A percentile compares a stretch with the other conserved stretches of the same genome.
Conservation (phyloP, 2,888 invertebrate genomes). For the Digitonthophagus gazella region DNA sequence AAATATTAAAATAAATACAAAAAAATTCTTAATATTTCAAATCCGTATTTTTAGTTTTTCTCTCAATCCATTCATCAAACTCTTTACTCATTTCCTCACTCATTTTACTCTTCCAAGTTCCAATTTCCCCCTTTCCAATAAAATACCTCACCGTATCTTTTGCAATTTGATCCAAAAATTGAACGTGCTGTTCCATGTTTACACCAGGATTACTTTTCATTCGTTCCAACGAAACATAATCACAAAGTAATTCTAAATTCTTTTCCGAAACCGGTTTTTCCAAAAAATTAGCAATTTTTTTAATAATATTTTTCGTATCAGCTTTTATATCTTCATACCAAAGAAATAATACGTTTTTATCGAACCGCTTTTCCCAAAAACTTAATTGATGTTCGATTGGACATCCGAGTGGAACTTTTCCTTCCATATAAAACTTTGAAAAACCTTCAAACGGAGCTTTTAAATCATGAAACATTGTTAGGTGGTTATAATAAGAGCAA, state of each 20-base stretch:
- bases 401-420: constrained; percentile 63
- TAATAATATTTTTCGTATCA: constrained; percentile 60
- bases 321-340: constrained; percentile 81
- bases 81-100: constrained; percentile 65
- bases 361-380: constrained; percentile 69
- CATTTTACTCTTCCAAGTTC: constrained; percentile 59
- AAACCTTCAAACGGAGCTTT: constrained; percentile 67
- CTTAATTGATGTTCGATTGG: constrained; percentile 63
- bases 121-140: constrained; percentile 54
- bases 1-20: constrained; percentile 20
- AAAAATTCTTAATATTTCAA: constrained; percentile 29
- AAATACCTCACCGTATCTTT: constrained; percentile 43
- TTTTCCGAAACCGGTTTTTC: constrained; percentile 64
- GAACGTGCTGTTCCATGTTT: constrained; percentile 49
- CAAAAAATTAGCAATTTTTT: constrained; percentile 70
- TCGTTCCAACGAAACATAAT: constrained; percentile 44
- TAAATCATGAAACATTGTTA: constrained; percentile 65
- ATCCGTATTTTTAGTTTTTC: constrained; percentile 63
- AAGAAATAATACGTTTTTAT: constrained; percentile 72
- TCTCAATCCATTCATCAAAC: constrained; percentile 73
- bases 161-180: constrained; percentile 35
- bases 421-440: constrained; percentile 69
- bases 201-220: constrained; percentile 62
- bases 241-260: constrained; percentile 55
- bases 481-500: constrained; percentile 86